Percentiles rank a stretch among this genome's conserved stretches.
phyloP scores from a whole-genome alignment of 2,113 vertebrate species.

The Channa maculata region DNA sequence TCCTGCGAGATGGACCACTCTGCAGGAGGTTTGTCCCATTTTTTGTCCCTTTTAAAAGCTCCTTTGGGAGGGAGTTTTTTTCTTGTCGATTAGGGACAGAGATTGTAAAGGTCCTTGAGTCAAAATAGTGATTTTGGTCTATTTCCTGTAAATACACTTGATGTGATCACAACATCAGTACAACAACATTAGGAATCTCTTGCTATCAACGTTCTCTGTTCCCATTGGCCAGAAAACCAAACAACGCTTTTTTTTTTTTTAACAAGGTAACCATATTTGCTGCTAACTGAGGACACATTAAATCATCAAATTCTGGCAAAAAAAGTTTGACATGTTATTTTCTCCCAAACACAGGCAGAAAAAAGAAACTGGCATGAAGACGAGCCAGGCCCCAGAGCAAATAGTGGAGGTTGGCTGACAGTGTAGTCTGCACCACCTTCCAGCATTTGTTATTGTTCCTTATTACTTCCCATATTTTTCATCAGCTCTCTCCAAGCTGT shows the following conservation, averaged over 20 bases:
- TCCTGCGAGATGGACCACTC: too few species aligned
- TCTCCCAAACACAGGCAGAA: constrained; percentile 49
- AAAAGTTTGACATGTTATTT: constrained; percentile 50
- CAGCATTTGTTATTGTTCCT: constrained; percentile 70
- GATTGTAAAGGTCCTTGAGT: too few species aligned
- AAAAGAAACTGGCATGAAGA: constrained; percentile 52
- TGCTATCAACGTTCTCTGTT: background rate
- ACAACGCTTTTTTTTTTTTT: constrained; percentile 19
- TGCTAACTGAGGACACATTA: constrained; percentile 24
- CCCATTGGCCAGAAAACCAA: constrained; percentile 10
- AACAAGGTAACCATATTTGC: constrained; percentile 36
- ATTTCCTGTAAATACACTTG: background rate
- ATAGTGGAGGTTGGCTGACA: constrained; percentile 54
- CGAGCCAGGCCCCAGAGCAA: constrained; percentile 56
- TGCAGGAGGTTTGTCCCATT: too few species aligned
- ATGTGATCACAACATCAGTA: too few species aligned
- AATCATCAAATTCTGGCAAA: constrained; percentile 49
- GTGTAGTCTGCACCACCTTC: constrained; percentile 57
- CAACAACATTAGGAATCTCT: too few species aligned
- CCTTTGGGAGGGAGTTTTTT: too few species aligned
- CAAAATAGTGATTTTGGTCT: too few species aligned
- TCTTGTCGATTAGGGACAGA: too few species aligned
- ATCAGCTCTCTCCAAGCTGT: constrained; percentile 43
- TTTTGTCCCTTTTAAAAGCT: too few species aligned
- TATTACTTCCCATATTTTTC: constrained; percentile 69